Conservation (phyloP, 2,888 invertebrate genomes). For the Cybosia mesomella region DNA sequence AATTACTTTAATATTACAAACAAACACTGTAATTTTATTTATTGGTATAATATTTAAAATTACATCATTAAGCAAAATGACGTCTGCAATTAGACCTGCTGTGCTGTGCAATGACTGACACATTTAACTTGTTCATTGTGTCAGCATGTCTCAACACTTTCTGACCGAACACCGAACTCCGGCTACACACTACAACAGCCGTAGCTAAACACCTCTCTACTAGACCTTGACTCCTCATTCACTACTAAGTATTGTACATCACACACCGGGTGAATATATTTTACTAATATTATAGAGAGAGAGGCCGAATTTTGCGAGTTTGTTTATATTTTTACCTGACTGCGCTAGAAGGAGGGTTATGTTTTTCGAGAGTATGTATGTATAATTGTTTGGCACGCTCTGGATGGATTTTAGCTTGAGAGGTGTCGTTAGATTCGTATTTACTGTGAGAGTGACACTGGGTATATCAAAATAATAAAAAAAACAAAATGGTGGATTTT, state of each 20-base stretch:
- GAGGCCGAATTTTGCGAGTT: too few species aligned
- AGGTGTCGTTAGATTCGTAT: too few species aligned
- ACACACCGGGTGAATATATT: not conserved
- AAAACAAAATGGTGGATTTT: too few species aligned
- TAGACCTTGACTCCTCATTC: not conserved
- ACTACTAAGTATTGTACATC: not conserved
- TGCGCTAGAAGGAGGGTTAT: too few species aligned
- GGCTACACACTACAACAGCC: not conserved
- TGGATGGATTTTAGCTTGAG: too few species aligned
- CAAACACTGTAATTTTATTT: too few species aligned
- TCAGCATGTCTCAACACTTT: not conserved
- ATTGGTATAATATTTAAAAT: not conserved
- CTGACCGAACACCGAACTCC: not conserved
- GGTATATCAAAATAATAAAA: too few species aligned
- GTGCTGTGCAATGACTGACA: constrained; percentile 2
- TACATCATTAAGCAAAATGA: not conserved
- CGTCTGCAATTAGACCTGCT: not conserved
- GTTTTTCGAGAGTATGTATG: too few species aligned
- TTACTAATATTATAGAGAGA: not conserved
- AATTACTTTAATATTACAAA: too few species aligned
- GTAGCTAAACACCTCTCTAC: not conserved
- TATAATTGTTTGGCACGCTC: too few species aligned
- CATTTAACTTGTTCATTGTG: not conserved
- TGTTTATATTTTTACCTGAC: too few species aligned
- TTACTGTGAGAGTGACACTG: too few species aligned